Percentiles rank a stretch among this genome's conserved stretches.
phyloP scores from a whole-genome alignment of 2,113 vertebrate genomes.

The Oenanthe oenanthe region DNA sequence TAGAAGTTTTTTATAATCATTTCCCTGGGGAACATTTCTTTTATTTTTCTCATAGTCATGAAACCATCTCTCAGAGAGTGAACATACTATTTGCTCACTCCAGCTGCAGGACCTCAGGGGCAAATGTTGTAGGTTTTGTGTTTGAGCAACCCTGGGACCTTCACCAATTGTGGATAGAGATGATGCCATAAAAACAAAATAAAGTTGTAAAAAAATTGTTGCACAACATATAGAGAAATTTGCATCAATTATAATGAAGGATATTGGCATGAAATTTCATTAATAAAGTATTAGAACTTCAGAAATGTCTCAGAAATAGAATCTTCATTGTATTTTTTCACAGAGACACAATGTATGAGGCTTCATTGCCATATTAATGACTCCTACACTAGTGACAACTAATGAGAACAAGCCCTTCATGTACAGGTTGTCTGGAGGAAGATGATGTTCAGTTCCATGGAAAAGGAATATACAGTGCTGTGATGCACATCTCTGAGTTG shows the following conservation, averaged over 20 bases:
- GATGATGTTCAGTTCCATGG: background rate
- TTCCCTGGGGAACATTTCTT: background rate
- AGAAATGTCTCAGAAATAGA: background rate
- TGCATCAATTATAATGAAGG: background rate
- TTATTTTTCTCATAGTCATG: background rate
- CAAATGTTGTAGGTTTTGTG: background rate
- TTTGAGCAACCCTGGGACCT: background rate
- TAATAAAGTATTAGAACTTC: background rate
- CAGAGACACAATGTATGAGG: background rate
- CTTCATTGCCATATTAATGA: background rate
- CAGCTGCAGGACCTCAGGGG: background rate
- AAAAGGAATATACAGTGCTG: background rate
- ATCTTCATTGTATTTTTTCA: background rate
- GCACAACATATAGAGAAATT: background rate
- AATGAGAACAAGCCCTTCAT: background rate
- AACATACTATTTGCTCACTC: background rate
- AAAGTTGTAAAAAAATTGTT: background rate
- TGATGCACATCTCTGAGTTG: conserved; percentile 5
- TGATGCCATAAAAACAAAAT: background rate
- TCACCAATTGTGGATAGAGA: background rate
- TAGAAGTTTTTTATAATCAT: background rate
- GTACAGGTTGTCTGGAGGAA: background rate
- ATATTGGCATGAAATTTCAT: background rate
- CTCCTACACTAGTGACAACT: background rate
- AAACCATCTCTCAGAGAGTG: background rate